A percentile compares a stretch with the other conserved stretches of the same genome.
Evolutionary conservation across 2,888 invertebrate genomes (phyloP).

Genomic region (Sphecodes monilicornis): DNA sequence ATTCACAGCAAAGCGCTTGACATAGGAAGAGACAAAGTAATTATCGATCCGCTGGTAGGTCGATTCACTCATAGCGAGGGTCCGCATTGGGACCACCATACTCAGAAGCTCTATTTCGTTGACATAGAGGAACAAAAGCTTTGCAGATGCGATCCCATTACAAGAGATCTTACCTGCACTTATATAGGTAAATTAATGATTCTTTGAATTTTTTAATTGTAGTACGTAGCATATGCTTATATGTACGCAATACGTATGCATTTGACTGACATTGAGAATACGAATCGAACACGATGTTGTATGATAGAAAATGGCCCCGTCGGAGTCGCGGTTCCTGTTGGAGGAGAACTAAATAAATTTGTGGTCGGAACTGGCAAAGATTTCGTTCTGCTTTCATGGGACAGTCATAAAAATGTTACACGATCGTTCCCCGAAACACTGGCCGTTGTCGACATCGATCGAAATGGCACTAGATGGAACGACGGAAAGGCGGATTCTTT

Average conservation of each 20-base stretch:
- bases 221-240: background rate
- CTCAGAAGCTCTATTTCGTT: slow-evolving; percentile 87
- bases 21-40: background rate
- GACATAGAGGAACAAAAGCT: slow-evolving; percentile 86
- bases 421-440: slow-evolving; percentile 74
- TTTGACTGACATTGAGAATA: background rate
- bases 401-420: slow-evolving; percentile 77
- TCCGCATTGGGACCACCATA: slow-evolving; percentile 87
- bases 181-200: slow-evolving; percentile 47
- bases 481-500: slow-evolving; percentile 90
- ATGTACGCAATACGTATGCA: background rate
- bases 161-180: slow-evolving; percentile 80
- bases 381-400: slow-evolving; percentile 85
- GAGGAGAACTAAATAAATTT: slow-evolving; percentile 80
- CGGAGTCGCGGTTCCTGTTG: slow-evolving; percentile 84
- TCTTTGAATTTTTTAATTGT: background rate
- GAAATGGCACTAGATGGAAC: slow-evolving; percentile 86
- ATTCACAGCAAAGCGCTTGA: background rate
- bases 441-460: slow-evolving; percentile 84
- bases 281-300: background rate
- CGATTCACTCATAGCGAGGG: slow-evolving; percentile 86
- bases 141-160: slow-evolving; percentile 85
- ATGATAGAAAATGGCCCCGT: slow-evolving; percentile 86
- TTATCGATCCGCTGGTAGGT: slow-evolving; percentile 43
- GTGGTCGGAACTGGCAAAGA: slow-evolving; percentile 83